Percentiles rank a stretch among this genome's conserved stretches.
phyloP scores from a whole-genome alignment of 1,140 invertebrate genomes.

The Neodiprion fabricii region DNA sequence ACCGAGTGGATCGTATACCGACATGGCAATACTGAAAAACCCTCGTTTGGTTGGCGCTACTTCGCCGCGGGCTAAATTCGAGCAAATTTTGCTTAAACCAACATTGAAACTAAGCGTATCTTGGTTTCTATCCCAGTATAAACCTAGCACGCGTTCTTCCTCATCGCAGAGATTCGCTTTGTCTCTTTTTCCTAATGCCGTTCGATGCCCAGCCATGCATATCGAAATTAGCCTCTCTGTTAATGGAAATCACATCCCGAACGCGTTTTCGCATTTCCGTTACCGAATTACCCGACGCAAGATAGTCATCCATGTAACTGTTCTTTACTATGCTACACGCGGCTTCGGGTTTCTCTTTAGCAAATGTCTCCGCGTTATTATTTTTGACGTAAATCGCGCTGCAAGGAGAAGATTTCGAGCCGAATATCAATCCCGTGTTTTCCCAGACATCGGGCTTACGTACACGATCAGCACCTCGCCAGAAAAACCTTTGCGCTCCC shows the following conservation, averaged over 20 bases:
- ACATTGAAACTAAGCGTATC: conserved; percentile 22
- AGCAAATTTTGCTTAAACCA: not conserved
- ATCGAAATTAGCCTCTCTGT: conserved; percentile 12
- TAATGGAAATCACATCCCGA: not conserved
- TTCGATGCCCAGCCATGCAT: conserved; percentile 21
- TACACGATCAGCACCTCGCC: conserved; percentile 18
- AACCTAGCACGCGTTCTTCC: conserved; percentile 20
- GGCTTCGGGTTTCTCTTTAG: not conserved
- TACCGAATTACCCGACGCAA: not conserved
- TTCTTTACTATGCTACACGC: not conserved
- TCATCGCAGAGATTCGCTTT: not conserved
- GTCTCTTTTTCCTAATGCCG: not conserved
- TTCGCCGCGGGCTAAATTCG: not conserved
- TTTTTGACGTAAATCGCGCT: conserved; percentile 32
- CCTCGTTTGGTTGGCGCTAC: conserved; percentile 28
- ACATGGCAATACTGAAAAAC: conserved; percentile 30
- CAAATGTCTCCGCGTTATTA: not conserved
- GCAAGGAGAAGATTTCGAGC: conserved; percentile 38
- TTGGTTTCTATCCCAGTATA: conserved; percentile 18
- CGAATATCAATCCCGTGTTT: conserved; percentile 46
- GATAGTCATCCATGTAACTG: not conserved
- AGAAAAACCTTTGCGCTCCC: not conserved
- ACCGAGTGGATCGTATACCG: conserved; percentile 49
- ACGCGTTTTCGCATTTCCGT: not conserved
- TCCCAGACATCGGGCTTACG: not conserved